Base-by-base conservation (phyloP, 1,140 invertebrate species). In the Drosophila santomea region DNA sequence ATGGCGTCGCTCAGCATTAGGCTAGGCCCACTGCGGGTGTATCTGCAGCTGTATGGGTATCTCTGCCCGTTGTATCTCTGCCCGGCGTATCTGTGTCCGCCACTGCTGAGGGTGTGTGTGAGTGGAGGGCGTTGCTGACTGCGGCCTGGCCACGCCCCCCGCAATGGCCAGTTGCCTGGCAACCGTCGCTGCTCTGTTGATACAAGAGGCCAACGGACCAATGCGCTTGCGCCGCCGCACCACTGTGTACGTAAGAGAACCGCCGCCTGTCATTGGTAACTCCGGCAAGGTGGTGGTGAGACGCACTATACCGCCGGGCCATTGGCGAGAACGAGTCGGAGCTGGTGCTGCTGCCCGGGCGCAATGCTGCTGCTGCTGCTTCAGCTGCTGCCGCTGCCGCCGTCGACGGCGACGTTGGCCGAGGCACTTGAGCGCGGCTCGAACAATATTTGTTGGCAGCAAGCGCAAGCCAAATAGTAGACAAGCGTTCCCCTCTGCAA, bases 381-480 rank as follows among this genome's bases (percentile, higher is more conserved):
- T 17, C 38, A 48, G 51, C 64, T 51, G 67, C 17, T 43, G 32
- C n/a, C 44, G 64, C 8, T 36, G 50, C 41, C 69, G 52, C 32
- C 78, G 61, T 23, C 67, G 35, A 25, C 1, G 47, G 3, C 23
- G 25, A 15, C 48, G 48, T 35, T 28, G 48, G 38, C 80, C 68
- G 47, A 66, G 78, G 72, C 90, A 91, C 91, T 91, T 91, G 91
- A 91, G 84, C 84, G 85, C 77, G 83, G 89, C 89, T 91, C 84
- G 84, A 91, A 91, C 84, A 90, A 92, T 92, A 91, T 92, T 92
- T 92, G 91, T 92, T 92, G 91, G 91, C 83, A 86, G 83, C 83
- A 86, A 86, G 83, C 83, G 83, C 89, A 92, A 92, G 92, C 91
- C 91, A 92, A 92, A 92, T 92, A 92, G 92, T 92, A 92, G 85